Evolutionary conservation across 2,113 vertebrate genomes (phyloP).

Genomic region (Felis chaus): DNA sequence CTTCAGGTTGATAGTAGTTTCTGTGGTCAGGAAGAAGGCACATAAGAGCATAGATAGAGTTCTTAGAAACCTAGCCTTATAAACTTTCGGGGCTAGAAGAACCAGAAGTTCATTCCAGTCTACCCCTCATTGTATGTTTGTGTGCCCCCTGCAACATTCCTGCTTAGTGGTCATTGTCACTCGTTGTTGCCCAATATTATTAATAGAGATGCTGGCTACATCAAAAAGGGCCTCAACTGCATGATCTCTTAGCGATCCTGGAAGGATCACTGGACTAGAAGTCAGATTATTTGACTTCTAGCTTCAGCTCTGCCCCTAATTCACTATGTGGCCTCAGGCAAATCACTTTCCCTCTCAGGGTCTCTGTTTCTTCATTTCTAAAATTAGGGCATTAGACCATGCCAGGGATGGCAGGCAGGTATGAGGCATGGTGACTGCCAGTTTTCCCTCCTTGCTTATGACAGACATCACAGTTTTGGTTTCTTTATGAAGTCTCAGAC

Average conservation of each 20-base stretch:
- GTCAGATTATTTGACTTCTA: neutral
- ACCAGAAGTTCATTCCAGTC: neutral
- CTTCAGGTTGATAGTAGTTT: slow-evolving; percentile 3
- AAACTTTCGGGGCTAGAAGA: neutral
- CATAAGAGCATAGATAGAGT: slow-evolving; percentile 23
- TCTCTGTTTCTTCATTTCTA: neutral
- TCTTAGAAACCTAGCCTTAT: slow-evolving; percentile 54
- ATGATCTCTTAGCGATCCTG: neutral
- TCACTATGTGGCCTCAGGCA: neutral
- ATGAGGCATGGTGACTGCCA: neutral
- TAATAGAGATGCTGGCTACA: neutral
- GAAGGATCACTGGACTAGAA: neutral
- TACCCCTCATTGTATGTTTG: neutral
- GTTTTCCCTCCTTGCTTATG: neutral
- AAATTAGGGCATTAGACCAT: neutral
- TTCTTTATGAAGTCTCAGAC: neutral
- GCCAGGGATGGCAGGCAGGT: neutral
- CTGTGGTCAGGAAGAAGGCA: slow-evolving; percentile 43
- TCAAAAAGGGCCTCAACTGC: neutral
- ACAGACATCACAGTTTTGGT: neutral
- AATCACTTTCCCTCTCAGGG: neutral
- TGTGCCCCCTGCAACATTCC: neutral
- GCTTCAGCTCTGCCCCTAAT: neutral
- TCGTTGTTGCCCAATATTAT: neutral
- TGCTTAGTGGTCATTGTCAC: neutral